A percentile compares a stretch with the other conserved stretches of the same genome.
These are phyloP conservation scores for Didymodactylos carnosus DNA, from an alignment of 2,888 invertebrate species.

Conservation along the genomic window DNA sequence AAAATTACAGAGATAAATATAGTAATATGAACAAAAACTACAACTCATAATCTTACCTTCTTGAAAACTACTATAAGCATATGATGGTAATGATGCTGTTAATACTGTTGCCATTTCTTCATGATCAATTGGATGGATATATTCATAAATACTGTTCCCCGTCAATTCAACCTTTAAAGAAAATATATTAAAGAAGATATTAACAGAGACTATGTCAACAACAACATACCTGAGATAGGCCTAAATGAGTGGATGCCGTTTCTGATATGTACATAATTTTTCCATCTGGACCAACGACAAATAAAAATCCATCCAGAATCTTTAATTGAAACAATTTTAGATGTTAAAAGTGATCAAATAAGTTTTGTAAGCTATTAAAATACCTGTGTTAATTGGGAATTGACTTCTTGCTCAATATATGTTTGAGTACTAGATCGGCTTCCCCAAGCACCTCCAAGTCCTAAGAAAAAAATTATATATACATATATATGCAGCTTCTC, in stretches of 20 bases:
- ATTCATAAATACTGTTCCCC: slow-evolving; percentile 88
- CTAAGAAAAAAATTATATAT: slow-evolving; percentile 38
- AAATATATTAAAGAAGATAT: no score
- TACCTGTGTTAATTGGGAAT: slow-evolving; percentile 70
- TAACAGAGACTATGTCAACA: no score
- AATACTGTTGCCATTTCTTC: slow-evolving; percentile 51
- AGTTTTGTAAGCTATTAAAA: no score
- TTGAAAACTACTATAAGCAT: background rate
- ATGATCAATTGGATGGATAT: slow-evolving; percentile 84
- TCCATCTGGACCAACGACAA: slow-evolving; percentile 85
- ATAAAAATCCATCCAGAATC: slow-evolving; percentile 87
- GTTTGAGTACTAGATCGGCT: slow-evolving; percentile 40
- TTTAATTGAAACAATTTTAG: slow-evolving; percentile 22
- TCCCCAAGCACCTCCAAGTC: slow-evolving; percentile 86
- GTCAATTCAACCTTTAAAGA: slow-evolving; percentile 94
- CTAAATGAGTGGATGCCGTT: slow-evolving; percentile 84
- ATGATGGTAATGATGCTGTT: background rate
- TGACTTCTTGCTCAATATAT: slow-evolving; percentile 64
- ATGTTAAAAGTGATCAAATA: no score
- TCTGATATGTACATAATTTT: slow-evolving; percentile 99
- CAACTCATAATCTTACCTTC: no score
- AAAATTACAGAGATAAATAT: no score
- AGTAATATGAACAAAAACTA: no score
- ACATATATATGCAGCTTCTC: background rate
- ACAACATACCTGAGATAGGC: slow-evolving; percentile 86